Evolutionary conservation across 2,113 vertebrate genomes (phyloP), one percentile per base, ranked within the genome.

Genomic region (Neolamprologus modestus): DNA sequence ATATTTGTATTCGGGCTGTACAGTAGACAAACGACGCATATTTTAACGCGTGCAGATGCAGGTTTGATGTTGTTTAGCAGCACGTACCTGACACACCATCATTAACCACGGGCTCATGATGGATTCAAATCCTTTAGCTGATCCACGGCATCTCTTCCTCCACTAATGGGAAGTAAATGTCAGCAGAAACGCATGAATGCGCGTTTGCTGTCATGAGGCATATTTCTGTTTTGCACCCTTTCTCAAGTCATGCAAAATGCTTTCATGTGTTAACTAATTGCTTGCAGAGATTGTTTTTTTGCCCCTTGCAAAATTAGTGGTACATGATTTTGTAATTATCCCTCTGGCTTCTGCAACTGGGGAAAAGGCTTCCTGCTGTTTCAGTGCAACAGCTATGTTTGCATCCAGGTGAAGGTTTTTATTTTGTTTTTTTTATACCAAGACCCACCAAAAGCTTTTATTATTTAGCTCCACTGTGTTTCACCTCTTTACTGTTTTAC

Each of bases 311-410:
- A 84, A 89, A 28, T 87, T 71, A 80, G 76, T 31, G 40, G 73
- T 40, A 88, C 86, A 88, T 83, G 68, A 86, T 91, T 92, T 92
- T 88, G 53, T 91, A 88, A 91, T 91, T 84, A 83, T 50, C 86
- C 61, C 53, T 85, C 57, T 84, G 82, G 54, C 76, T 82, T 84
- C 35, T 80, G 45, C 82, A 7, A 42, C 9, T 53, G 21, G 14
- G 13, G 24, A 28, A 52, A 89, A 86, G 83, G 4, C 9, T 61
- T 87, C 59, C 54, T 81, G 45, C 81, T 47, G 28, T 76, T 85
- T 87, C 50, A 63, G 47, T 59, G 10, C 53, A 21, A 6, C 76
- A 81, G n/a, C 84, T 31, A 63, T 35, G 57, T 89, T 54, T 81
- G 53, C 81, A 84, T 50, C 21, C 17, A 21, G 31, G 33, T 52